Evolutionary conservation across 1,140 invertebrate genomes (phyloP), one percentile per base, ranked within the genome.

Genomic region (Cylas formicarius): DNA sequence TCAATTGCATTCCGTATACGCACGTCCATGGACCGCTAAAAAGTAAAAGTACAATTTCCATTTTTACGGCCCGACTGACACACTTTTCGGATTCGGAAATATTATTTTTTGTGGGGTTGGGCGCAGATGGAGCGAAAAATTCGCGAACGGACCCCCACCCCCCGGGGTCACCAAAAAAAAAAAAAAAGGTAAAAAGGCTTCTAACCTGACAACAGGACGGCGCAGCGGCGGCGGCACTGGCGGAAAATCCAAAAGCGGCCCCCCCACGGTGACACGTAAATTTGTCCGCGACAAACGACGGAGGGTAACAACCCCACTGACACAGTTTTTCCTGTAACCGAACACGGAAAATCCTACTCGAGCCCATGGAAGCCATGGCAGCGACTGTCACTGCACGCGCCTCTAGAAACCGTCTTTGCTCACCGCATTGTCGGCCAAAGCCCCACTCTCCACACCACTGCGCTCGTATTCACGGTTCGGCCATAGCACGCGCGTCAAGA

Each of bases 321-420:
- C 79, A 82, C 78, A 82, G 70, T 76, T 80, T 81, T 72, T 81
- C 79, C 63, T 77, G 73, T 68, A 78, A 76, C 70, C 78, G 78
- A 74, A 75, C 78, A 80, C 79, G 38, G 23, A 48, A 81, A 70
- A 82, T 73, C 74, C 79, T 76, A 75, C 76, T 77, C 67, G 79
- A 77, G 71, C 76, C 79, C 79, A 81, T 73, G 77, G 78, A 80
- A 75, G 79, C 78, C 79, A 81, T 82, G 74, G 75, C 74, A 72
- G 74, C 72, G 74, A 80, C 77, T 75, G 74, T 72, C 75, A 72
- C 75, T 73, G 50, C 36, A 24, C 47, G 26, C 11, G 21, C 28
- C 27, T 48, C 42, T 48, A 41, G 45, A 48, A 48, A 48, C 37
- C 27, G 40, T 33, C 31, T 6, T 13, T 32, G 28, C 11, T 9